Conservation (phyloP, 1,140 invertebrate species). For the Aphaenogaster rudis region DNA sequence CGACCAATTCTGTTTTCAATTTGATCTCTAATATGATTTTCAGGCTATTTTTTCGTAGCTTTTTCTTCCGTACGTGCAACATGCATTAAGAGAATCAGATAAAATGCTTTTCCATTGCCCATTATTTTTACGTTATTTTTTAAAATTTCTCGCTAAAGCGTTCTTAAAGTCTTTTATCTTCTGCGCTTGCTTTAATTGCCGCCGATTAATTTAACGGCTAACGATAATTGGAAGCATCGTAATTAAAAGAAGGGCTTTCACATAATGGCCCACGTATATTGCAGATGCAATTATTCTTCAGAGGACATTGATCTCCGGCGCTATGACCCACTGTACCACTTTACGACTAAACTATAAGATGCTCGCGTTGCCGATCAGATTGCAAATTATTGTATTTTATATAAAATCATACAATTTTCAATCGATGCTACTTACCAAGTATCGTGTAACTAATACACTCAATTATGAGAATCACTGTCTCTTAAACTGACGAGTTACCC, state of each 20-base stretch:
- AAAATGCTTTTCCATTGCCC: not conserved
- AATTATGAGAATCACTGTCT: not conserved
- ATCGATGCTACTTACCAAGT: not conserved
- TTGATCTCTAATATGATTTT: not conserved
- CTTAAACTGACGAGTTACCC: not conserved
- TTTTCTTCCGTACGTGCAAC: not conserved
- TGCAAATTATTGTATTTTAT: not conserved
- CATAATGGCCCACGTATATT: not conserved
- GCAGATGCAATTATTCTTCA: not conserved
- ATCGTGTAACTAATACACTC: not conserved
- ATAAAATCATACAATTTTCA: not conserved
- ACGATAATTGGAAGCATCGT: not conserved
- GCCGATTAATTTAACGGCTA: not conserved
- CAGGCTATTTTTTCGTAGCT: not conserved
- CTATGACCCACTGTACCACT: not conserved
- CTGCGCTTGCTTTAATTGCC: not conserved
- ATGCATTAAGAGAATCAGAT: not conserved
- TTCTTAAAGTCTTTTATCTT: not conserved
- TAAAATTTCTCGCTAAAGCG: not conserved
- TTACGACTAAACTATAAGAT: not conserved
- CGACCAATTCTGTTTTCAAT: not conserved
- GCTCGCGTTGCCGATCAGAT: not conserved
- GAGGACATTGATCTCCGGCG: not conserved
- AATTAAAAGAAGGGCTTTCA: not conserved
- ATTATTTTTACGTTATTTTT: not conserved